Percentiles rank a stretch among this genome's conserved stretches.
These are phyloP conservation scores for Leucophenga montana DNA, from an alignment of 2,888 invertebrate genomes.

Conservation along the genomic window DNA sequence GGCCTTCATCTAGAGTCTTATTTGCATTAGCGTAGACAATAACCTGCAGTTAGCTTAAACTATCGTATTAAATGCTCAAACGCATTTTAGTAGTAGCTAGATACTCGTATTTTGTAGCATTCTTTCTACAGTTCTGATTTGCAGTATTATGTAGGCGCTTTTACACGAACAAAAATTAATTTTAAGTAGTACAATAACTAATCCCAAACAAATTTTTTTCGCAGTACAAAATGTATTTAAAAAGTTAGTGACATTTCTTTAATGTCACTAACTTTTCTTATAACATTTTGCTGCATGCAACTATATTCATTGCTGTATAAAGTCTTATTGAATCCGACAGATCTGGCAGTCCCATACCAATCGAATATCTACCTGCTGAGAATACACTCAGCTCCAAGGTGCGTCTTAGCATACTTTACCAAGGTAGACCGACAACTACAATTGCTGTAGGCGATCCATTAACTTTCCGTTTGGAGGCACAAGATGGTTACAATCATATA, in stretches of 20 bases:
- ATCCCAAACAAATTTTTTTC: conserved; percentile 2
- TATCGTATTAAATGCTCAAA: not conserved
- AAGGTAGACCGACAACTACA: conserved; percentile 92
- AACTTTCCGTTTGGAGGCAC: conserved; percentile 90
- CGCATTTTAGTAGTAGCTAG: not conserved
- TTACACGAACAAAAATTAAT: conserved; percentile 29
- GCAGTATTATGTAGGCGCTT: not conserved
- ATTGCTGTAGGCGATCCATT: conserved; percentile 94
- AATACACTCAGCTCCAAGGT: conserved; percentile 92
- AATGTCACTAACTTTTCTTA: not conserved
- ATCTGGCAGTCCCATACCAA: conserved; percentile 92
- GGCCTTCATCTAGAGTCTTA: conserved; percentile 16
- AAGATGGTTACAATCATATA: conserved; percentile 90
- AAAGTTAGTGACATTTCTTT: not conserved
- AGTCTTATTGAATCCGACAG: conserved; percentile 78
- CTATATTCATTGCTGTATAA: conserved; percentile 60
- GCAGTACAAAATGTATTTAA: conserved; percentile 11
- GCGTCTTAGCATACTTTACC: conserved; percentile 86
- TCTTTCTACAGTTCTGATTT: not conserved
- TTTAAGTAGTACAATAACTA: conserved; percentile 35
- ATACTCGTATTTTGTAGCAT: not conserved
- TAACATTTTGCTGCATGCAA: conserved; percentile 43
- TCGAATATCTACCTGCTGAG: conserved; percentile 92
- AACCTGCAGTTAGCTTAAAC: not conserved
- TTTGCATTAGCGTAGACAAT: not conserved